Evolutionary conservation across 2,888 invertebrate genomes (phyloP), one percentile per base, ranked within the genome.

Genomic region (Onthophagus sagittarius): DNA sequence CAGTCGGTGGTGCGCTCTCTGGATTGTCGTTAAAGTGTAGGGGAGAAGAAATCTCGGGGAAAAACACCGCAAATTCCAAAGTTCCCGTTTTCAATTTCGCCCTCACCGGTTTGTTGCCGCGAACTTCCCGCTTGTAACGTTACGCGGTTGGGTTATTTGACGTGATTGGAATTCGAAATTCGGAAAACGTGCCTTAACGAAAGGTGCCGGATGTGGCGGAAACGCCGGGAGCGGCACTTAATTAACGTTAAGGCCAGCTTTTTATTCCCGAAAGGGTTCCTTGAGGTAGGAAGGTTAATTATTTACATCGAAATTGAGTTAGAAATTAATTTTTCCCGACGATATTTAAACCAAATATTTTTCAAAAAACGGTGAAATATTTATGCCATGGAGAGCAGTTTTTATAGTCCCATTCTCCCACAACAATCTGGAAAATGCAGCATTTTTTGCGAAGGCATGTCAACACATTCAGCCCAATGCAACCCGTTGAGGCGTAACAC

Each of bases 41-140:
- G 15, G n/a, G 31, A n/a, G 23, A 67, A 67, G 31, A 15, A 64
- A 64, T 31, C 23, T 23, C 67, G 67, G 23, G 23, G 31, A 31
- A 67, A 67, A 67, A 67, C 67, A 67, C 32, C 67, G 23, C 67
- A 31, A 67, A 67, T 67, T 67, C 32, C 32, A 67, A 67, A 67
- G 67, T 67, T 67, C 67, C 67, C 67, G 67, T 67, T 67, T 67
- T 67, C 67, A 67, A 67, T 67, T 67, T 67, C 31, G 67, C 32
- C 23, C 23, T 23, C 23, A 53, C 39, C 39, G 39, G 23, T 67
- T 32, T 67, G 67, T n/a, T 67, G n/a, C 32, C 67, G 67, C 23
- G 23, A 32, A n/a, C 67, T 67, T 67, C 67, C 23, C 32, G 67
- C 32, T 67, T 67, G 23, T 31, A 23, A 23, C 67, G 31, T 32